A percentile compares a stretch with the other conserved stretches of the same genome.
phyloP scores from a whole-genome alignment of 2,113 vertebrate species.

The Lucifuga dentata region DNA sequence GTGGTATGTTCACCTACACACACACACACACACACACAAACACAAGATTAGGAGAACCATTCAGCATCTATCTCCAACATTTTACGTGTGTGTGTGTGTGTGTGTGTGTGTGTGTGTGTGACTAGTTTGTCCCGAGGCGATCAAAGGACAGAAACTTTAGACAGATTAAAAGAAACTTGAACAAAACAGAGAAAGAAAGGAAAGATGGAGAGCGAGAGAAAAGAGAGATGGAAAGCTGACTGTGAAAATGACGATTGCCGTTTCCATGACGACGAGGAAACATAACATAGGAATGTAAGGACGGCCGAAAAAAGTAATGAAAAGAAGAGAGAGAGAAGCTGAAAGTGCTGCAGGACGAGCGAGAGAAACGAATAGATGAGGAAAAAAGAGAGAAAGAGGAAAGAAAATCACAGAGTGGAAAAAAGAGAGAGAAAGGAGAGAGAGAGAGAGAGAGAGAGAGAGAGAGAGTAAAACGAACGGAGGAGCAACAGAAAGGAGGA shows the following conservation, averaged over 20 bases:
- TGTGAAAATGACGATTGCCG: conserved; percentile 8
- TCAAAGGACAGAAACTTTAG: too few relatives aligned
- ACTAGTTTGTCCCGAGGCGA: neutral
- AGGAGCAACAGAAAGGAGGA: neutral
- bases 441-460: neutral
- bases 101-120: conserved; percentile 8
- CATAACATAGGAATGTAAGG: conserved; percentile 55
- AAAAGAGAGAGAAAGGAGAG: neutral
- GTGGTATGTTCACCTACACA: conserved; percentile 58
- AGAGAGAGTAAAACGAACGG: neutral
- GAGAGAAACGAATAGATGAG: neutral
- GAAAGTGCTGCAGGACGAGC: neutral
- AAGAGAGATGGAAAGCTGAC: neutral
- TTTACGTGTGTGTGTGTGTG: conserved; percentile 29
- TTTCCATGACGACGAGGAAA: conserved; percentile 40
- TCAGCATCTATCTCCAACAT: conserved; percentile 40
- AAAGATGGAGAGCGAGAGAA: neutral
- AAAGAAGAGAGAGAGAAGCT: neutral
- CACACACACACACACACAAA: conserved; percentile 29
- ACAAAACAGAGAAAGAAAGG: neutral
- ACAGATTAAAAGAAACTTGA: too few relatives aligned
- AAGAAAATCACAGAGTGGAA: too few relatives aligned
- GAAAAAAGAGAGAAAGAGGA: too few relatives aligned
- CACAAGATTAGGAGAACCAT: conserved; percentile 31
- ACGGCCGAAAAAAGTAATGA: conserved; percentile 3